These are phyloP conservation scores for Phalera bucephala DNA, from an alignment of 2,888 invertebrate genomes.

Conservation along the genomic window DNA sequence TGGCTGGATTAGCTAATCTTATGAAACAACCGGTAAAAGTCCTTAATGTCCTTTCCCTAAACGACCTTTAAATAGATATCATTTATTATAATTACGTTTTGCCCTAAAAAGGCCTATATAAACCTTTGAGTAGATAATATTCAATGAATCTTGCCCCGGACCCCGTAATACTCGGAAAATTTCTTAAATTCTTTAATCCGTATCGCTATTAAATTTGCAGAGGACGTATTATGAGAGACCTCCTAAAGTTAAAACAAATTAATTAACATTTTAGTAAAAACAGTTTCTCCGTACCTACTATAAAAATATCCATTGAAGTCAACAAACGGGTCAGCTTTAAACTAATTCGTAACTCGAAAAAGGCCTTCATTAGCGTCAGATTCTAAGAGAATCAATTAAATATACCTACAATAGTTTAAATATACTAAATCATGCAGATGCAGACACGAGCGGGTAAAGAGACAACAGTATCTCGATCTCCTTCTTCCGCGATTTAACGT, in stretches of 20 bases:
- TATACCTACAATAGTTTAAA: no score
- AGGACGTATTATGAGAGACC: constrained; percentile 14
- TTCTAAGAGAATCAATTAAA: no score
- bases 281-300: no score
- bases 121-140: constrained; percentile 20
- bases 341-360: no score
- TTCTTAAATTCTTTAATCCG: constrained; percentile 24
- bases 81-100: constrained; percentile 16
- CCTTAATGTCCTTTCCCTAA: constrained; percentile 1
- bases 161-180: constrained; percentile 15
- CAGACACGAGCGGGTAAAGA: no score
- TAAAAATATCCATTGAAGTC: no score
- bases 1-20: neutral
- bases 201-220: constrained; percentile 11
- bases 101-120: constrained; percentile 15
- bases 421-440: no score
- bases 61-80: constrained; percentile 8
- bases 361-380: no score
- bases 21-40: constrained; percentile 4
- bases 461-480: no score
- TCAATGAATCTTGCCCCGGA: constrained; percentile 18
- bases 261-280: constrained; percentile 7
- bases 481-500: no score
- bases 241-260: constrained; percentile 9
- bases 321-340: no score